These are phyloP conservation scores for Laterallus jamaicensis DNA, from an alignment of 2,113 vertebrate species.

Conservation along the genomic window DNA sequence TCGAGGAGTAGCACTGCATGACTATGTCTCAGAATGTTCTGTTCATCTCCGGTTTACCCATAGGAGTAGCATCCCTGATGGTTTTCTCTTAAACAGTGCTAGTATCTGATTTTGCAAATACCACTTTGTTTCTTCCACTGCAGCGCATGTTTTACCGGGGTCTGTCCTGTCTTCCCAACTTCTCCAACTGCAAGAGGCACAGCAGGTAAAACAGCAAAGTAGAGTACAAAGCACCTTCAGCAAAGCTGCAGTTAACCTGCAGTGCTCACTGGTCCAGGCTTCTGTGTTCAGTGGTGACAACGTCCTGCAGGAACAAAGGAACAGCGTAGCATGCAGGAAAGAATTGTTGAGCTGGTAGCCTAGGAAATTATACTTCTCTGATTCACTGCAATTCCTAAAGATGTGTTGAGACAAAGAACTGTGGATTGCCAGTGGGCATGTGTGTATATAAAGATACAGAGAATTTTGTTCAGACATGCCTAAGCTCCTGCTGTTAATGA, in stretches of 20 bases:
- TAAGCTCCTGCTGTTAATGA: not conserved
- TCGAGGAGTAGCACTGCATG: not conserved
- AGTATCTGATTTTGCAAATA: not conserved
- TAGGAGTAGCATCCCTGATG: not conserved
- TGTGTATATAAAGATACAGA: not conserved
- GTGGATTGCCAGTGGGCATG: not conserved
- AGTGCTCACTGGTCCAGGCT: not conserved
- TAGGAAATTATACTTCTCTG: not conserved
- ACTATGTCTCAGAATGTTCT: not conserved
- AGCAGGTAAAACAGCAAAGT: not conserved
- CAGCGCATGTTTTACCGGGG: not conserved
- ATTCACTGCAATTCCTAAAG: not conserved
- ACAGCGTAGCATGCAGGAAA: not conserved
- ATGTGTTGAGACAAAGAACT: not conserved
- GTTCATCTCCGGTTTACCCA: not conserved
- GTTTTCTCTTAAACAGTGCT: not conserved
- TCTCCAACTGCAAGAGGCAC: not conserved
- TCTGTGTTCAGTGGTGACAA: not conserved
- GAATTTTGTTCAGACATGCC: slow-evolving; percentile 1
- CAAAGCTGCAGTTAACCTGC: not conserved
- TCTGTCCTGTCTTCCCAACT: not conserved
- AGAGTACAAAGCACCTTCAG: not conserved
- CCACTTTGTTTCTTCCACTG: not conserved
- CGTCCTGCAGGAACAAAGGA: not conserved
- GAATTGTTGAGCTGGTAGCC: not conserved